Conservation (phyloP, 2,888 invertebrate species). For the Acleris sparsana region DNA sequence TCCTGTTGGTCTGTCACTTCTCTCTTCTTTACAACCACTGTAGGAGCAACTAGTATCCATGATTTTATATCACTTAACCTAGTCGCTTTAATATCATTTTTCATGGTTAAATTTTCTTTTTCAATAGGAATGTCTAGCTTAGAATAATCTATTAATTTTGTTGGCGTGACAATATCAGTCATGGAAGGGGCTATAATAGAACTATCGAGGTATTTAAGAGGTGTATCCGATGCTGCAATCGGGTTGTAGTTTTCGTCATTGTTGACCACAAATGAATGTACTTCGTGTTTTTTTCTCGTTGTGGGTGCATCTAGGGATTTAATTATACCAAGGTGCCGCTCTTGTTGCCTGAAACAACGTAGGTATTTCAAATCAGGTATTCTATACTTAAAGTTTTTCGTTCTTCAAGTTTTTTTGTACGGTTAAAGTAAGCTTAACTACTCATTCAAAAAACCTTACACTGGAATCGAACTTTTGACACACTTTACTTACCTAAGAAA, state of each 20-base stretch:
- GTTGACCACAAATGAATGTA: constrained; percentile 74
- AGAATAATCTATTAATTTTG: constrained; percentile 31
- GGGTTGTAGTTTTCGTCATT: constrained; percentile 60
- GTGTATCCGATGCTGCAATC: constrained; percentile 53
- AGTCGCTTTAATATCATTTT: constrained; percentile 58
- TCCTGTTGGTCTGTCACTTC: constrained; percentile 58
- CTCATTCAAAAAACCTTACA: too few relatives aligned
- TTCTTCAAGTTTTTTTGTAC: too few relatives aligned
- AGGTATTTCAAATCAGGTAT: too few relatives aligned
- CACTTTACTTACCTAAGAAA: constrained; percentile 87
- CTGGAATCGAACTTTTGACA: background rate
- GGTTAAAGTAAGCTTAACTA: too few relatives aligned
- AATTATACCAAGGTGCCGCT: constrained; percentile 89
- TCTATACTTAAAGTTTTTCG: too few relatives aligned
- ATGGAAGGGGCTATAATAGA: constrained; percentile 48
- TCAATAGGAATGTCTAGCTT: constrained; percentile 46
- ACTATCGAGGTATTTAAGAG: constrained; percentile 63
- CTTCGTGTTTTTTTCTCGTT: constrained; percentile 75
- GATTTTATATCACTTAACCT: constrained; percentile 61
- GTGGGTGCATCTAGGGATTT: constrained; percentile 76
- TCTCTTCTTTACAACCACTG: constrained; percentile 64
- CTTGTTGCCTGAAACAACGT: constrained; percentile 87
- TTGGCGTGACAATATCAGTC: constrained; percentile 22
- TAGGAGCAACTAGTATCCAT: constrained; percentile 73
- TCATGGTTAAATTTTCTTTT: constrained; percentile 47